Evolutionary conservation across 1,140 invertebrate species (phyloP).

Genomic region (Pseudomyrmex pallidus): DNA sequence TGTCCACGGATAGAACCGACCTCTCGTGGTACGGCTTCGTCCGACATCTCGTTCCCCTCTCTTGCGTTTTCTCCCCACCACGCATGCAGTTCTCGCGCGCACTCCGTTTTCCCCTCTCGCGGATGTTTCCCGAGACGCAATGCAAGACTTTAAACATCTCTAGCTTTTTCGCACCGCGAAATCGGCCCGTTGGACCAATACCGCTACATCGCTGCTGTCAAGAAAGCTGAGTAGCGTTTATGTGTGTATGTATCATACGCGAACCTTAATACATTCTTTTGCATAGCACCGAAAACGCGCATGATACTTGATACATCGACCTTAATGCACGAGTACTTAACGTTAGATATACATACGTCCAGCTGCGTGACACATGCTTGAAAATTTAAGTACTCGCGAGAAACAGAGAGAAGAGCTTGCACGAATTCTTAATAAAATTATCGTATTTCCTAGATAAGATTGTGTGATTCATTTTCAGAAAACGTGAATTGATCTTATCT

Average conservation of each 20-base stretch:
- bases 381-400: neutral
- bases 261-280: slow-evolving; percentile 17
- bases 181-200: slow-evolving; percentile 51
- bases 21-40: slow-evolving; percentile 71
- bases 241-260: slow-evolving; percentile 16
- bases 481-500: neutral
- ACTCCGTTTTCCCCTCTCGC: neutral
- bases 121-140: neutral
- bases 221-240: neutral
- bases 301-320: slow-evolving; percentile 3
- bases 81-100: neutral
- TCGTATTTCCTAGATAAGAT: neutral
- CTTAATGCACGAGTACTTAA: slow-evolving; percentile 14
- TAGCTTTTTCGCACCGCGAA: slow-evolving; percentile 50
- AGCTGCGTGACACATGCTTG: neutral
- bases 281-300: neutral
- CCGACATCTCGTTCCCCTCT: slow-evolving; percentile 2
- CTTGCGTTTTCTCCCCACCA: neutral
- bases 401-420: neutral
- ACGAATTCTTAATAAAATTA: neutral
- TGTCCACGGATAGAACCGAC: slow-evolving; percentile 70
- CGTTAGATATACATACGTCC: neutral
- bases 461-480: neutral
- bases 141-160: neutral
- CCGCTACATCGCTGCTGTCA: slow-evolving; percentile 36